Conservation (phyloP, 2,888 invertebrate species). For the Rhagophthalmus giganteus region DNA sequence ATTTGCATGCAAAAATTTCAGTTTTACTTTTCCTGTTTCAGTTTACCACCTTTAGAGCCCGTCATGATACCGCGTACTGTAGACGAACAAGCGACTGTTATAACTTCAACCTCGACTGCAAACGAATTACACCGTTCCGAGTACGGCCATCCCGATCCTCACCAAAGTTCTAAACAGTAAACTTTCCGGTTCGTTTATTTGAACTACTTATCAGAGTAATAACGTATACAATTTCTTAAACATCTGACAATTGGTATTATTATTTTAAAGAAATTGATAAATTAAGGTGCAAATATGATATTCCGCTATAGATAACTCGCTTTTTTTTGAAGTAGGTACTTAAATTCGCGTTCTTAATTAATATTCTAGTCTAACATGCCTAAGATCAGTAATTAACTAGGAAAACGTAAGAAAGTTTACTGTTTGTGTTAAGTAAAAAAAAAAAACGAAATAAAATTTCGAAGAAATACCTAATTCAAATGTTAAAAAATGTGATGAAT, state of each 20-base stretch:
- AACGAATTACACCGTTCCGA: conserved; percentile 27
- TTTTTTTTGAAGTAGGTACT: neutral
- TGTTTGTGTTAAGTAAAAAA: neutral
- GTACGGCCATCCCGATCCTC: conserved; percentile 8
- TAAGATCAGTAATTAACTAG: conserved; percentile 7
- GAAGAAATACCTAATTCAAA: too few species aligned
- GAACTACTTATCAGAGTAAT: neutral
- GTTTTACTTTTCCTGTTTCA: too few species aligned
- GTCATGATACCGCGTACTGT: conserved; percentile 48
- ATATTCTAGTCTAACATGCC: conserved; percentile 24
- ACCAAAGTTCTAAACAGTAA: conserved; percentile 8
- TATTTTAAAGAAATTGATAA: neutral
- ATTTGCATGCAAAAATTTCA: too few species aligned
- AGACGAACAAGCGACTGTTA: conserved; percentile 51
- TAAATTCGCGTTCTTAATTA: conserved; percentile 1
- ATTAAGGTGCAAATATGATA: neutral
- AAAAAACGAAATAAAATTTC: too few species aligned
- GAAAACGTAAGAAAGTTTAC: neutral
- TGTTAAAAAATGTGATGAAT: neutral
- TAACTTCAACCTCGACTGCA: conserved; percentile 47
- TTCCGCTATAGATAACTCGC: too few species aligned
- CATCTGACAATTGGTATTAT: neutral
- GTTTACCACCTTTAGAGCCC: conserved; percentile 64
- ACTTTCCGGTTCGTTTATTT: too few species aligned
- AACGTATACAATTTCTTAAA: neutral